Base-by-base conservation (phyloP, 64 coral and sea anemone genomes). In the Montipora sp. region DNA sequence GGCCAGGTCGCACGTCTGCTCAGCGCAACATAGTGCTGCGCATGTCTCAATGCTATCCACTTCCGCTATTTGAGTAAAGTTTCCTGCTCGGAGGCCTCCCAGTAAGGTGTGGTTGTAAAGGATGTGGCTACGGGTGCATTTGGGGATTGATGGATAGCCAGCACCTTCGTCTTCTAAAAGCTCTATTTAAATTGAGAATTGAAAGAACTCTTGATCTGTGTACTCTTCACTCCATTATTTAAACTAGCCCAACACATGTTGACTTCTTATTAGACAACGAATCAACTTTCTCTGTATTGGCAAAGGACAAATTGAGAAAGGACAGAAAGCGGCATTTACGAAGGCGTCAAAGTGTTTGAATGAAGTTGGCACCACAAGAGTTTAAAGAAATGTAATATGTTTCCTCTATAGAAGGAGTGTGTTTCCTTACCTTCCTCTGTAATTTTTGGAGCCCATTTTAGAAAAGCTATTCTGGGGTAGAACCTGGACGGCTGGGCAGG, bases 31-130 rank as follows among this genome's bases (percentile, higher is more conserved):
- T 15, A 99, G 81, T 3, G 98, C 98, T 59, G 98, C 98, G 74
- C 98, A 99, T 78, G 95, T 99, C 94, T 99, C 94, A 77, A 99
- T 99, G 18, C 94, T 99, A 73, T 99, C 98, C 15, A 99, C 98
- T 47, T 99, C 94, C 10, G 94, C 95, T 55, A 99, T 93, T 24
- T 96, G 90, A 6, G 98, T 96, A 50, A 99, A 99, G 88, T 99
- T 99, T 73, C 98, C 98, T 43, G 98, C 94, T 14, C 98, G 86
- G n/a, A 99, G 94, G 47, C 98, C 98, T 16, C 98, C 98, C 53
- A 70, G 89, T 20, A 99, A 89, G 2, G 98, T 99, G 24, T 99
- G 98, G 51, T 99, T 99, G 58, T 99, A 88, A 20, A 99, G 87
- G 48, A 99, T 99, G 65, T 99, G 94, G 75, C 98, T 99, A 71